Evolutionary conservation across 1,140 invertebrate genomes (phyloP), one percentile per base, ranked within the genome.

Genomic region (Bradynema listronoti): DNA sequence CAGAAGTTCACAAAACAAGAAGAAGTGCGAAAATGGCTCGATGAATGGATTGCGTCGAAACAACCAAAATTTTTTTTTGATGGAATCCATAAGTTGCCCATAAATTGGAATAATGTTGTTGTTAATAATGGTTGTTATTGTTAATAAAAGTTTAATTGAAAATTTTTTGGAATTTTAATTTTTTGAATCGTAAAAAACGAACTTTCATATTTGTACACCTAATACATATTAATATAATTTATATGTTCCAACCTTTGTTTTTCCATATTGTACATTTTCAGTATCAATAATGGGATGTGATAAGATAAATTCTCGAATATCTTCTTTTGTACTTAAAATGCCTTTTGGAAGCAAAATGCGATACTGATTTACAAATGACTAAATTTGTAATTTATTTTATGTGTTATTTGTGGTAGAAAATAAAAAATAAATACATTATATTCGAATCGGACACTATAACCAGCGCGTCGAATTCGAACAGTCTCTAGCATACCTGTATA

Each of bases 401-500:
- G n/a, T 4, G 29, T 16, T n/a, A 16, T 5, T 14, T 9, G 16
- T 9, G 6, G 25, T 19, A 25, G 30, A 34, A 9, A 36, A 32
- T 27, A 9, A 43, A 43, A 6, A 43, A 67, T 61, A n/a, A n/a
- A 73, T 56, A 82, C 81, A 67, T 92, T 89, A 78, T 91, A 94
- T 0, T 88, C 87, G 11, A 94, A 82, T 32, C 91, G 82, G 42
- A 94, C 90, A 76, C 91, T 92, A 80, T 93, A 96, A 1, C 91
- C 91, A 6, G 90, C 90, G 77, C 92, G 90, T 47, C 91, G 81
- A 51, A 96, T 95, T 70, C 91, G 81, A 0, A 96, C 91, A 0
- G 91, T 96, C 78, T 94, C 91, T 63, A 96, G 76, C 91, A 95
- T 95, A 47, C 91, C 91, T 0, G 91, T 95, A 79, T 96, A 96